A percentile compares a stretch with the other conserved stretches of the same genome.
phyloP scores from a whole-genome alignment of 2,797 vertebrate species.

The Trachops cirrhosus region DNA sequence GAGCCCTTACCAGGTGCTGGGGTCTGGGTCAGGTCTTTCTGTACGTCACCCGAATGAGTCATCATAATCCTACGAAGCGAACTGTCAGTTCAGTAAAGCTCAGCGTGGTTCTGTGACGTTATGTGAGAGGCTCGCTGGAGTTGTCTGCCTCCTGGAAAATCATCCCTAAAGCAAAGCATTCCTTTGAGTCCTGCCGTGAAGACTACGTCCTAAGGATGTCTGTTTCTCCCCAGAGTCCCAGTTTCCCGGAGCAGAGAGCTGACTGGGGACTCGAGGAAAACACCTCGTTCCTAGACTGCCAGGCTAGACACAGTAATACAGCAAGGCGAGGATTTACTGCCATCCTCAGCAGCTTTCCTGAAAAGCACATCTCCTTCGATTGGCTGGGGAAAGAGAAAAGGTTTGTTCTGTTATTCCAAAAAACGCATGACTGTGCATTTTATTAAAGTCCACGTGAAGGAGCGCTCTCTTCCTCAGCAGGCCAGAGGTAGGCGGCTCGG shows the following conservation, averaged over 20 bases:
- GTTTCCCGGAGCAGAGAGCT: not conserved
- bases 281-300: not conserved
- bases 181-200: not conserved
- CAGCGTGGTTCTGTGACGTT: not conserved
- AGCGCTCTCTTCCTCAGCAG: slow-evolving; percentile 24
- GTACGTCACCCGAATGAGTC: not conserved
- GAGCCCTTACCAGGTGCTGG: not conserved
- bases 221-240: not conserved
- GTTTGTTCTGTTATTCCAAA: slow-evolving; percentile 32
- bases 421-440: slow-evolving; percentile 25
- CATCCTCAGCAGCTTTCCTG: not conserved
- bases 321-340: not conserved
- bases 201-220: not conserved
- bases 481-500: not conserved
- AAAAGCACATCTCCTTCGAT: not conserved
- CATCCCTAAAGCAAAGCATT: not conserved
- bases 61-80: not conserved
- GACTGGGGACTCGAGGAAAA: not conserved
- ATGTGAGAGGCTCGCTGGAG: not conserved
- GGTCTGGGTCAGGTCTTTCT: not conserved
- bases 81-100: not conserved
- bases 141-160: not conserved
- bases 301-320: not conserved
- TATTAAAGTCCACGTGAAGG: not conserved
- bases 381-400: not conserved